Conservation (phyloP, 2,888 invertebrate species). For the Carpatolechia fugitivella region DNA sequence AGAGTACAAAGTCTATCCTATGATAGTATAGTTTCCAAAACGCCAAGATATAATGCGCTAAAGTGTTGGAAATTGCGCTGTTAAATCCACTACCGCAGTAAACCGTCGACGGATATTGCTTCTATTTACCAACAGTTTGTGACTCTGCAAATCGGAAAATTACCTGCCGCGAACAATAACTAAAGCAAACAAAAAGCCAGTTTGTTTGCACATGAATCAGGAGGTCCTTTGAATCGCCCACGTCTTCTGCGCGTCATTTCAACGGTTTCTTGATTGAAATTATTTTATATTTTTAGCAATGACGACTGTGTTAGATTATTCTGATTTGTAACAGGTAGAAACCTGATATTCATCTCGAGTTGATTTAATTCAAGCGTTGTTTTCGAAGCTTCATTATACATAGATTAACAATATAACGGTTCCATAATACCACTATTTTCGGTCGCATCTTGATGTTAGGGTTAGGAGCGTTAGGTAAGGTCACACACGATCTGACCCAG, state of each 20-base stretch:
- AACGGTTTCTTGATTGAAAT: slow-evolving; percentile 11
- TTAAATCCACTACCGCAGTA: slow-evolving; percentile 5
- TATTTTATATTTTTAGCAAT: neutral
- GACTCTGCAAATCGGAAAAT: slow-evolving; percentile 36
- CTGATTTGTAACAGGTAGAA: neutral
- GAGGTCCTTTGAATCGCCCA: slow-evolving; percentile 35
- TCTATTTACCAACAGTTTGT: slow-evolving; percentile 17
- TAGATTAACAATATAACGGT: neutral
- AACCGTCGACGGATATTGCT: slow-evolving; percentile 4
- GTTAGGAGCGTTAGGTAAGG: slow-evolving; percentile 1
- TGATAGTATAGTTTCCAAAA: too few relatives aligned
- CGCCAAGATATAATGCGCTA: neutral
- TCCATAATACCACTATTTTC: neutral
- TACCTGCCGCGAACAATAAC: slow-evolving; percentile 28
- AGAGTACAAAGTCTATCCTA: too few relatives aligned
- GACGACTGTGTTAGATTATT: neutral
- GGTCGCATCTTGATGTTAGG: neutral
- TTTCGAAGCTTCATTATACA: too few relatives aligned
- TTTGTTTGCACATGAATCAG: slow-evolving; percentile 12
- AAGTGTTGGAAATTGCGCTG: neutral
- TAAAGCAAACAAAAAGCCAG: slow-evolving; percentile 1
- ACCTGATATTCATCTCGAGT: neutral
- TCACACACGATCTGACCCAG: slow-evolving; percentile 11
- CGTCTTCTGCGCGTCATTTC: slow-evolving; percentile 43
- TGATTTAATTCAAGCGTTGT: too few relatives aligned